Conservation (phyloP, 2,888 invertebrate species). For the Rhogogaster chlorosoma region DNA sequence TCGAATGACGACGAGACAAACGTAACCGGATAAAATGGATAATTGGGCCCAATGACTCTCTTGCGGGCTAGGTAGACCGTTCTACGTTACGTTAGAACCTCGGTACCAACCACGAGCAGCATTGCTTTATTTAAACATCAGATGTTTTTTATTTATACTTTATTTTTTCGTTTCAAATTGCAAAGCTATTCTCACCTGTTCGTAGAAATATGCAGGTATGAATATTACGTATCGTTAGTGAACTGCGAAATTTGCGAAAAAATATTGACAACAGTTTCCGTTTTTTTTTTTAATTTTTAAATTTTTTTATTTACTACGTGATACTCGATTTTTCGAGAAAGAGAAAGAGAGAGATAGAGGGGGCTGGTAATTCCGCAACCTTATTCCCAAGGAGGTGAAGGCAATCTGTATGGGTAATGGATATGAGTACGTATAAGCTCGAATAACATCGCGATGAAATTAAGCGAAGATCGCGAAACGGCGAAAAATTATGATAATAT, state of each 20-base stretch:
- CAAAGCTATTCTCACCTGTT: not conserved
- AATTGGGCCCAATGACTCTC: slow-evolving; percentile 59
- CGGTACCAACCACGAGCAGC: not conserved
- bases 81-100: slow-evolving; percentile 12
- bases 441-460: not conserved
- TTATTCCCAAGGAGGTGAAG: slow-evolving; percentile 39
- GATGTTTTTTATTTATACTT: not conserved
- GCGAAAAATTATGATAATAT: not conserved
- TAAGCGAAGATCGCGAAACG: not conserved
- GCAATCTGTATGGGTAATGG: slow-evolving; percentile 31
- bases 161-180: not conserved
- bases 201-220: not conserved
- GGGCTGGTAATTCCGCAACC: slow-evolving; percentile 12
- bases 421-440: not conserved
- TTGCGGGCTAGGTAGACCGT: slow-evolving; percentile 12
- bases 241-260: no score
- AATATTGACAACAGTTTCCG: not conserved
- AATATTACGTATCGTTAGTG: no score
- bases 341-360: not conserved
- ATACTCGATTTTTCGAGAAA: not conserved
- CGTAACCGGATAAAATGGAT: slow-evolving; percentile 68
- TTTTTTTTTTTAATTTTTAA: no score
- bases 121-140: not conserved
- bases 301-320: not conserved
- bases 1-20: slow-evolving; percentile 48